phyloP scores from a whole-genome alignment of 2,797 vertebrate genomes.

The Muscicapa comitata region DNA sequence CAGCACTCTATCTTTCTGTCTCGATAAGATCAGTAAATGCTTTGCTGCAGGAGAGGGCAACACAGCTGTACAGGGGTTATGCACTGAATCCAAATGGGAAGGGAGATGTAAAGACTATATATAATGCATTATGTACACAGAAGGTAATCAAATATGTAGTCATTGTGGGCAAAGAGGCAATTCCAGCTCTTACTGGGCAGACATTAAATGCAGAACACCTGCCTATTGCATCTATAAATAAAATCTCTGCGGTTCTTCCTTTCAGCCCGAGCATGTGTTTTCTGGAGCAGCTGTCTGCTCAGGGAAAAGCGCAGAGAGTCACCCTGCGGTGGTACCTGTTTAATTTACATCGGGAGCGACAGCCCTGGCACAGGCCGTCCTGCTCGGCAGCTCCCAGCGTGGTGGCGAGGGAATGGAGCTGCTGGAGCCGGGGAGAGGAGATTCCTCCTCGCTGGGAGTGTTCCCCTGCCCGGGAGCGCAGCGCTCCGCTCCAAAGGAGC shows the following conservation, averaged over 20 bases:
- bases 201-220: constrained; percentile 19
- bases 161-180: not conserved
- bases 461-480: not conserved
- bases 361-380: not conserved
- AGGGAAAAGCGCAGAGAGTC: constrained; percentile 51
- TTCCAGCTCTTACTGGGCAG: constrained; percentile 22
- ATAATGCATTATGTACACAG: not conserved
- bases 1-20: not conserved
- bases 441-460: not conserved
- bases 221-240: constrained; percentile 43
- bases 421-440: constrained; percentile 8
- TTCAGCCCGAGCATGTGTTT: constrained; percentile 33
- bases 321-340: constrained; percentile 52
- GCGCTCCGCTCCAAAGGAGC: not conserved
- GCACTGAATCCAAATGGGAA: not conserved
- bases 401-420: constrained; percentile 11
- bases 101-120: not conserved
- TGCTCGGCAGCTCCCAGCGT: constrained; percentile 10
- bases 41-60: constrained; percentile 16
- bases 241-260: constrained; percentile 10
- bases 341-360: constrained; percentile 50
- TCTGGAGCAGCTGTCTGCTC: constrained; percentile 60
- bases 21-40: not conserved
- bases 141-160: not conserved
- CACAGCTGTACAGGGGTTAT: not conserved